Evolutionary conservation across 2,113 vertebrate species (phyloP).

Genomic region (Phyllostomus discolor): DNA sequence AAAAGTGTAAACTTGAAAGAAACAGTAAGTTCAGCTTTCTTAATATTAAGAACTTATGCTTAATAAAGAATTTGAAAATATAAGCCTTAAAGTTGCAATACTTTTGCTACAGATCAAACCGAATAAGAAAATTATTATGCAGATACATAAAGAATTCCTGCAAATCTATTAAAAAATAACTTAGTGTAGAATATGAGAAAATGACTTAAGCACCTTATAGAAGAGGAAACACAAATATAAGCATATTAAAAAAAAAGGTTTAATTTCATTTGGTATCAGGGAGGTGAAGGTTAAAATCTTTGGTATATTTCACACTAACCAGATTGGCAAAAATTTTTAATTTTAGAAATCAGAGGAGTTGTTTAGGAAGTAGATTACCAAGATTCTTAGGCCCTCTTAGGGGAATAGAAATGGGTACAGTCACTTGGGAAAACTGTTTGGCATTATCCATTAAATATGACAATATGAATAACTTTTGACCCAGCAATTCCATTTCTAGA

Average conservation of each 20-base stretch:
- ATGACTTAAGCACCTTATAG: not conserved
- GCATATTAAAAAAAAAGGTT: not conserved
- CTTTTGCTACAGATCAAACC: not conserved
- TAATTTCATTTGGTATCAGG: conserved; percentile 35
- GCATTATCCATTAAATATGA: not conserved
- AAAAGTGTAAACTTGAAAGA: not conserved
- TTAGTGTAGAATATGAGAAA: not conserved
- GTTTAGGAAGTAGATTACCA: not conserved
- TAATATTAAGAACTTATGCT: not conserved
- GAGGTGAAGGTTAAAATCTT: not conserved
- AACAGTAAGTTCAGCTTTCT: conserved; percentile 11
- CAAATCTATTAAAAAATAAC: not conserved
- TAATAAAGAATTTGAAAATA: conserved; percentile 15
- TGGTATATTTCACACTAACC: not conserved
- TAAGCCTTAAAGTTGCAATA: not conserved
- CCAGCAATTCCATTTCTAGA: not conserved
- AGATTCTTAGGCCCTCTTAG: not conserved
- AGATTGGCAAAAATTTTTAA: not conserved
- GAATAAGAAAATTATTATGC: not conserved
- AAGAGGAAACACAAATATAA: not conserved
- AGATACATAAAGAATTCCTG: not conserved
- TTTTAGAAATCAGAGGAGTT: not conserved
- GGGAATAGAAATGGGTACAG: not conserved
- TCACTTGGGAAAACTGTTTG: conserved; percentile 9
- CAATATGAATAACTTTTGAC: not conserved